phyloP scores from a whole-genome alignment of 2,113 vertebrate genomes.

The Phyllostomus discolor region DNA sequence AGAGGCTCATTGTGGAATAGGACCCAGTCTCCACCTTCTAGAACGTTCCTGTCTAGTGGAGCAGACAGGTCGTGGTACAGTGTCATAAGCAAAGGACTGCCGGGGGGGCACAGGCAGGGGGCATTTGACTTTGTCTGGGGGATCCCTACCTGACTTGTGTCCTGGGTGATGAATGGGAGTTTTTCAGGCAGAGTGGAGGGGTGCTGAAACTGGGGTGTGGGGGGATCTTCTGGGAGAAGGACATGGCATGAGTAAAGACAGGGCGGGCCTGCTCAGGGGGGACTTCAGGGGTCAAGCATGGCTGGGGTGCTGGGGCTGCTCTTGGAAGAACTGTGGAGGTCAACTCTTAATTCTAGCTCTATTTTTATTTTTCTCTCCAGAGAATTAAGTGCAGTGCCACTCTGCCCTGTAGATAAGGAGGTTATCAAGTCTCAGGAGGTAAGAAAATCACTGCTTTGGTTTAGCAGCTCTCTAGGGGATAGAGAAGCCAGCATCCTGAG shows the following conservation, averaged over 20 bases:
- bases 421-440: constrained; percentile 88
- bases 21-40: neutral
- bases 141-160: neutral
- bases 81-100: neutral
- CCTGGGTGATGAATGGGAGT: neutral
- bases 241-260: neutral
- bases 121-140: neutral
- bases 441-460: constrained; percentile 59
- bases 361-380: constrained; percentile 75
- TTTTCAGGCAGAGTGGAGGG: neutral
- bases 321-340: neutral
- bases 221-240: neutral
- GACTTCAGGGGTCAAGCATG: accelerated
- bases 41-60: neutral
- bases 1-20: neutral
- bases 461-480: neutral
- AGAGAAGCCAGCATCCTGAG: neutral
- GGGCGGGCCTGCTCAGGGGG: neutral
- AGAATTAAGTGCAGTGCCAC: constrained; percentile 78
- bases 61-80: neutral
- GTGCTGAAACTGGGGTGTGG: neutral
- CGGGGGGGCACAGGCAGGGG: neutral
- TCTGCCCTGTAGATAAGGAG: constrained; percentile 87
- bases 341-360: constrained; percentile 7
- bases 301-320: neutral